Evolutionary conservation across 2,888 invertebrate genomes (phyloP).

Genomic region (Andrena praecox): DNA sequence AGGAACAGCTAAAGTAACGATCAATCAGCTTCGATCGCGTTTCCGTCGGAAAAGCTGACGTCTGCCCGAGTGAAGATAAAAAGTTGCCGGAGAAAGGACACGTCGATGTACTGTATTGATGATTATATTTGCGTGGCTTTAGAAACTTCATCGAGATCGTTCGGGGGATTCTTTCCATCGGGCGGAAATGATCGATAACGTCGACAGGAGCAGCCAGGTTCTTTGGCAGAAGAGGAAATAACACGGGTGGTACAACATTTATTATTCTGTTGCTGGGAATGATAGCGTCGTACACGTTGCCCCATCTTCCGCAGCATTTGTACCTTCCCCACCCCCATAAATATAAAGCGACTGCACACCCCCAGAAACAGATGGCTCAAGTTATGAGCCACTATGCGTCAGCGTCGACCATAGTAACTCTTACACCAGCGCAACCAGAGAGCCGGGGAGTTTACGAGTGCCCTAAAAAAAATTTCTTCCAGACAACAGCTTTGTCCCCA

Average conservation of each 20-base stretch:
- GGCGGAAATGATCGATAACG: too few relatives aligned
- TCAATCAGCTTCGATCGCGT: not conserved
- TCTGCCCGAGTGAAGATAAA: too few relatives aligned
- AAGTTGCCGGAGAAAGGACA: too few relatives aligned
- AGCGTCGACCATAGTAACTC: not conserved
- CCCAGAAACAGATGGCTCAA: slow-evolving; percentile 41
- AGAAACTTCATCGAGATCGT: too few relatives aligned
- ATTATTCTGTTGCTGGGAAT: slow-evolving; percentile 17
- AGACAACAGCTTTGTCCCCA: not conserved
- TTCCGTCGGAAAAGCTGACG: too few relatives aligned
- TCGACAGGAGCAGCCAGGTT: not conserved
- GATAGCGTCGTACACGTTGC: slow-evolving; percentile 16
- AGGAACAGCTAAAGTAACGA: not conserved
- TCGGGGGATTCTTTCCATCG: too few relatives aligned
- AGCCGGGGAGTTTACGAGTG: not conserved
- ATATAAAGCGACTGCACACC: slow-evolving; percentile 30
- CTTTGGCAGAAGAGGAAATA: not conserved
- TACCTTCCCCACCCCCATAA: slow-evolving; percentile 32
- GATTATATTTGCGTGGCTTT: too few relatives aligned
- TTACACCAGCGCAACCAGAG: not conserved
- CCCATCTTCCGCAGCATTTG: slow-evolving; percentile 30
- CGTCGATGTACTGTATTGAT: too few relatives aligned
- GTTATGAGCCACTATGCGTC: slow-evolving; percentile 24
- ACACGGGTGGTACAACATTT: slow-evolving; percentile 13
- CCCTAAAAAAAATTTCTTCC: not conserved